Evolutionary conservation across 2,888 invertebrate species (phyloP), one percentile per base, ranked within the genome.

Genomic region (Xestia sexstrigata): DNA sequence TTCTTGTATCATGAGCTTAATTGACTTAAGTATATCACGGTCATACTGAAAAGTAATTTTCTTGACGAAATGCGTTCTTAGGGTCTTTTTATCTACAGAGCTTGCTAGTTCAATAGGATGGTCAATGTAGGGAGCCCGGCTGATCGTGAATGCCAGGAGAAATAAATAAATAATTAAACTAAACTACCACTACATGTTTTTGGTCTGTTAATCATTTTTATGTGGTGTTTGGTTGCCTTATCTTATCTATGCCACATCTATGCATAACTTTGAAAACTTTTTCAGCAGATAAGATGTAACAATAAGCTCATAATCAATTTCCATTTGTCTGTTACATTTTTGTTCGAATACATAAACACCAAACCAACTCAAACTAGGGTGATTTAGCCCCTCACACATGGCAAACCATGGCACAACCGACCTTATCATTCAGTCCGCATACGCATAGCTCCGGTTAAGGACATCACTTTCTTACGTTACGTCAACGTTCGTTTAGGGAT

Each of bases 401-500:
- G 79, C 74, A 78, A 75, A 45, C 42, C 66, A 70, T 65, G 52
- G 52, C 62, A 67, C 79, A 74, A 81, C 52, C 72, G 76, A 89
- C 91, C 92, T 93, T 92, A 94, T 92, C 89, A 90, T 93, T 92
- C 95, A 70, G 82, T 82, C 89, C 93, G 93, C 92, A 93, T 90
- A 87, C 90, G 82, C 83, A 55, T 74, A 89, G 89, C 86, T 87
- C 93, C 93, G 92, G 93, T 91, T 95, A 95, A 95, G 96, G 95
- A 95, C 94, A 91, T 86, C 90, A 91, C 95, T 95, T 95, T 96
- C 95, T 95, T 95, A 94, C 89, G 17, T 95, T 95, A 93, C 95
- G 90, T 94, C 93, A 93, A 90, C 85, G 73, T 77, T 85, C 89
- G 91, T 89, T 91, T 92, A 94, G 93, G 95, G 93, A 92, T 83